Percentiles rank a stretch among this genome's conserved stretches.
These are phyloP conservation scores for Hephaestus fuliginosus DNA, from an alignment of 2,797 vertebrate species.

Conservation along the genomic window DNA sequence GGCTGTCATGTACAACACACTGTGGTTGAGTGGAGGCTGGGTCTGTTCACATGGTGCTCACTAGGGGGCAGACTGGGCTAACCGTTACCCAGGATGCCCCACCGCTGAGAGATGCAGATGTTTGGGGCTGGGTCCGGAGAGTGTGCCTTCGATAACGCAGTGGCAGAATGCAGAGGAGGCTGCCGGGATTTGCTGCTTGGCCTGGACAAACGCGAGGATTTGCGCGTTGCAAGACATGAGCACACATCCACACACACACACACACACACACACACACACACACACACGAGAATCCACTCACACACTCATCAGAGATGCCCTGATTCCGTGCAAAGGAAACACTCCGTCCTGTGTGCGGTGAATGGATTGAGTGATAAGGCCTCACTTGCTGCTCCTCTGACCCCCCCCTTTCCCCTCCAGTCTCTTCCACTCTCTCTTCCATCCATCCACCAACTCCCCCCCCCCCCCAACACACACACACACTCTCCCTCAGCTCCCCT, in stretches of 20 bases:
- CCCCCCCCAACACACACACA: too few relatives aligned
- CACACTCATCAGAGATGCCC: conserved; percentile 30
- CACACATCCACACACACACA: conserved; percentile 3
- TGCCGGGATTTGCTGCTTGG: conserved; percentile 28
- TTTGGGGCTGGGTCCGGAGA: conserved; percentile 56
- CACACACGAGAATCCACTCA: conserved; percentile 8
- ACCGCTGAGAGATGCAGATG: conserved; percentile 61
- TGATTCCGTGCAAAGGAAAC: conserved; percentile 52
- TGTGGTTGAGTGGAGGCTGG: conserved; percentile 28
- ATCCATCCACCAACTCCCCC: conserved; percentile 8
- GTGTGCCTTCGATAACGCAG: conserved; percentile 48
- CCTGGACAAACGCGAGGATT: conserved; percentile 31
- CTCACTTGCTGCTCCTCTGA: conserved; percentile 32
- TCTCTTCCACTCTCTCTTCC: conserved; percentile 21
- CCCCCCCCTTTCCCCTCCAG: conserved; percentile 34
- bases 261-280: conserved; percentile 30
- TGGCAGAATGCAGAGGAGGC: conserved; percentile 65
- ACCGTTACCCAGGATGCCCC: conserved; percentile 30
- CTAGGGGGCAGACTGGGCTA: conserved; percentile 78
- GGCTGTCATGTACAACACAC: conserved; percentile 61
- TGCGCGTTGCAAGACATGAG: conserved; percentile 43
- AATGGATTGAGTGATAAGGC: conserved; percentile 71
- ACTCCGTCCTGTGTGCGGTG: conserved; percentile 27
- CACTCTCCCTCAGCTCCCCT: too few relatives aligned
- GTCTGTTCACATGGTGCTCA: conserved; percentile 48